Percentiles rank a stretch among this genome's conserved stretches.
Evolutionary conservation across 1,140 invertebrate species (phyloP).

Genomic region (Antheraea mylitta): DNA sequence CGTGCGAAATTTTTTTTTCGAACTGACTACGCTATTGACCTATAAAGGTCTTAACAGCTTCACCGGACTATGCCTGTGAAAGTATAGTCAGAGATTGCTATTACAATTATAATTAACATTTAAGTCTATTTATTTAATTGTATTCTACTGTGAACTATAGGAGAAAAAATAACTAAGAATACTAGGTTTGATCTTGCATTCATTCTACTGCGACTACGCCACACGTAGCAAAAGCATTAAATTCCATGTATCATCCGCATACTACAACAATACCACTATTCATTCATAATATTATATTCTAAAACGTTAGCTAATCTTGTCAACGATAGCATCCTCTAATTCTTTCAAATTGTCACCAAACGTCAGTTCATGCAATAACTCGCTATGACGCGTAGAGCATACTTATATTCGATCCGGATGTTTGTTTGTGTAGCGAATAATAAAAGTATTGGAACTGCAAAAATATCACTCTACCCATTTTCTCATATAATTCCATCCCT

Average conservation of each 20-base stretch:
- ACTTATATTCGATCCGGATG: slow-evolving; percentile 53
- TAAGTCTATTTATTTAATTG: too few relatives aligned
- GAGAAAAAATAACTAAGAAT: too few relatives aligned
- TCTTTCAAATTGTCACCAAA: slow-evolving; percentile 29
- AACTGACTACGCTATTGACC: too few relatives aligned
- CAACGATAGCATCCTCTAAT: background rate
- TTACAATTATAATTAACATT: too few relatives aligned
- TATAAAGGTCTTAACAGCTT: too few relatives aligned
- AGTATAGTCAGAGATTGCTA: too few relatives aligned
- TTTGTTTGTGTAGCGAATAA: slow-evolving; percentile 67
- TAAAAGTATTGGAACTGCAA: slow-evolving; percentile 63
- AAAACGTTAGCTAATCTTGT: background rate
- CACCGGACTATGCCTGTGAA: too few relatives aligned
- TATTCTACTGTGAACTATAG: too few relatives aligned
- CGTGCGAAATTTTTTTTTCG: too few relatives aligned
- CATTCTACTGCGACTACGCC: background rate
- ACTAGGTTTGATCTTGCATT: too few relatives aligned
- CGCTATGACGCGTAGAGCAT: slow-evolving; percentile 24
- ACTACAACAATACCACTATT: background rate
- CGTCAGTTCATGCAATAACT: slow-evolving; percentile 26
- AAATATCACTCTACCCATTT: slow-evolving; percentile 50
- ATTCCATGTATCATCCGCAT: too few relatives aligned
- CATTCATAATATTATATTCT: background rate
- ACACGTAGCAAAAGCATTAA: background rate
- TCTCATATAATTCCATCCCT: slow-evolving; percentile 58